A percentile compares a stretch with the other conserved stretches of the same genome.
Conservation (phyloP, 2,888 invertebrate species). For the Autographa pulchrina region DNA sequence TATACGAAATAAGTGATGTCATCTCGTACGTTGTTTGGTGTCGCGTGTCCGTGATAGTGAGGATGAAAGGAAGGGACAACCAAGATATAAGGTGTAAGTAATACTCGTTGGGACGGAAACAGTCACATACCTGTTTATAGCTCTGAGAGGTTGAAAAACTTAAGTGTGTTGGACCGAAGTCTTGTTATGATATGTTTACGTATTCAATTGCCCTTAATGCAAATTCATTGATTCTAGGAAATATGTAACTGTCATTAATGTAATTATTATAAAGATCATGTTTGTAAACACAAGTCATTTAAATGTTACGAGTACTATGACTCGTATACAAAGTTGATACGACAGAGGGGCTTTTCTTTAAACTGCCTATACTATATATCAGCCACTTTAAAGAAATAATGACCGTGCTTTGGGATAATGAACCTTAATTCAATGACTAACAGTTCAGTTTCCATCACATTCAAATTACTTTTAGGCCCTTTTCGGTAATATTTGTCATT, state of each 20-base stretch:
- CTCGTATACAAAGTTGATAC: too few species aligned
- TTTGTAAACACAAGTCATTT: not conserved
- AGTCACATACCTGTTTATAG: not conserved
- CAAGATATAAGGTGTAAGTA: conserved; percentile 30
- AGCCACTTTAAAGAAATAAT: too few species aligned
- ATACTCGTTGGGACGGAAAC: conserved; percentile 3
- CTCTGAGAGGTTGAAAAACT: not conserved
- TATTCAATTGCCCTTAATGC: not conserved
- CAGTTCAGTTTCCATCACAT: too few species aligned
- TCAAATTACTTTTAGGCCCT: too few species aligned
- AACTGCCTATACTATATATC: too few species aligned
- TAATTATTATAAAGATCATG: not conserved
- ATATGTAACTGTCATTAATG: not conserved
- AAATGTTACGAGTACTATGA: not conserved
- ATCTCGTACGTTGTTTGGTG: conserved; percentile 73
- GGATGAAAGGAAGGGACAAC: conserved; percentile 44
- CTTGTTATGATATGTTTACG: not conserved
- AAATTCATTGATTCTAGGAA: not conserved
- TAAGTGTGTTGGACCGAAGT: not conserved
- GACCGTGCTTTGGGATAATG: too few species aligned
- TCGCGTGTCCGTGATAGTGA: conserved; percentile 62
- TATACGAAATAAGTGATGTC: conserved; percentile 84
- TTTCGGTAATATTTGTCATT: too few species aligned
- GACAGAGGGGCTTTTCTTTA: too few species aligned
- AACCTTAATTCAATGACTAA: too few species aligned